Conservation (phyloP, 2,888 invertebrate genomes). For the Drosophila mercatorum region DNA sequence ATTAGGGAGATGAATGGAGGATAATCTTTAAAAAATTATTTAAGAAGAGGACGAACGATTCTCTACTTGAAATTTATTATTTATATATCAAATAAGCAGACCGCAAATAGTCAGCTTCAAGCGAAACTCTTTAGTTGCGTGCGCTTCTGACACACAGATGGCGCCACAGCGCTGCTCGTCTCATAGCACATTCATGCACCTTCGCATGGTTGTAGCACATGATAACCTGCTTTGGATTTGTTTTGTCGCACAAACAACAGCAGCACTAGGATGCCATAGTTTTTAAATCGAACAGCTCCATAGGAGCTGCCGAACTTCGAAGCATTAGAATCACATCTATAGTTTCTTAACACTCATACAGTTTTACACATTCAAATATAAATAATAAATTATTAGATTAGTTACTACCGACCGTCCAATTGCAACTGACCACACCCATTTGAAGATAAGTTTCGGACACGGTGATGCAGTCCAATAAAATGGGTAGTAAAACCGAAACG, state of each 20-base stretch:
- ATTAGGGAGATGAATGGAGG: background rate
- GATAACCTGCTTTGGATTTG: too few species aligned
- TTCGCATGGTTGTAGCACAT: background rate
- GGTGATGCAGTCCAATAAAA: constrained; percentile 21
- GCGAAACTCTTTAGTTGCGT: background rate
- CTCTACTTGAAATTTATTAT: background rate
- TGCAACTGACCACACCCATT: constrained; percentile 7
- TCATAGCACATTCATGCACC: background rate
- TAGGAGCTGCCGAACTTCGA: constrained; percentile 19
- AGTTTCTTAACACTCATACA: constrained; percentile 30
- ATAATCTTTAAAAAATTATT: too few species aligned
- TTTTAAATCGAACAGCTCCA: constrained; percentile 17
- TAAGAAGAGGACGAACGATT: too few species aligned
- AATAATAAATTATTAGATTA: constrained; percentile 38
- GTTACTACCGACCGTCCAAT: constrained; percentile 11
- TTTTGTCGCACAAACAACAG: background rate
- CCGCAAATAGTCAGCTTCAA: background rate
- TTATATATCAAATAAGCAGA: background rate
- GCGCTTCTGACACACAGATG: background rate
- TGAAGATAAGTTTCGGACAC: constrained; percentile 4
- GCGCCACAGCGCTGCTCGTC: background rate
- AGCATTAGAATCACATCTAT: constrained; percentile 20
- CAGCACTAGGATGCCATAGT: constrained; percentile 12
- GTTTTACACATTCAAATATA: constrained; percentile 23
- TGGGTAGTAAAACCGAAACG: constrained; percentile 18